These are phyloP conservation scores for Neoaliturus tenellus DNA, from an alignment of 2,888 invertebrate species.

Conservation along the genomic window DNA sequence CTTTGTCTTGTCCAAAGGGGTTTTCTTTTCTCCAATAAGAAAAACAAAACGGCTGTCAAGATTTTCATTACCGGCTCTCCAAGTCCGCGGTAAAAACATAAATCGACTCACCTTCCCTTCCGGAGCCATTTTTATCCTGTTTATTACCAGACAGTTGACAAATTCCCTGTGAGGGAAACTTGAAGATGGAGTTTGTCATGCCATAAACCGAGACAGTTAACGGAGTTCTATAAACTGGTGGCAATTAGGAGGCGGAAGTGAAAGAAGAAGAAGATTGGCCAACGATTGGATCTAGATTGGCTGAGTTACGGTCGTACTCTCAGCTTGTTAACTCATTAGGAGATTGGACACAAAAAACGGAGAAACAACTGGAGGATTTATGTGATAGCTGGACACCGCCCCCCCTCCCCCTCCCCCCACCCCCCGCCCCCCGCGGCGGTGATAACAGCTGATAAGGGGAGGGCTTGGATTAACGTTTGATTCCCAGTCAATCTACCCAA, in stretches of 20 bases:
- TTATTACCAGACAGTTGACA: not conserved
- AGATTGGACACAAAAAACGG: conserved; percentile 56
- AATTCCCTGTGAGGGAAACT: not conserved
- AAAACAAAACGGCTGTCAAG: conserved; percentile 42
- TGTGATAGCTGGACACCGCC: not conserved
- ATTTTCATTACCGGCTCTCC: conserved; percentile 10
- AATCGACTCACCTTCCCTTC: not conserved
- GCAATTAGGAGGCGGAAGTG: conserved; percentile 15
- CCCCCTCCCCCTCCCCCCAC: not conserved
- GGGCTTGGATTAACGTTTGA: not conserved
- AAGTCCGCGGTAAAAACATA: conserved; percentile 14
- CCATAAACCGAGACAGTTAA: not conserved
- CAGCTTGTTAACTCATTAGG: conserved; percentile 56
- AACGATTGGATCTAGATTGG: conserved; percentile 53
- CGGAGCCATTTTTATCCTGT: conserved; percentile 12
- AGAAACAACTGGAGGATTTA: conserved; percentile 41
- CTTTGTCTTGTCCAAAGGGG: too few relatives aligned
- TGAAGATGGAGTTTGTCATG: not conserved
- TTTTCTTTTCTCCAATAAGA: conserved; percentile 14
- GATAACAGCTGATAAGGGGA: conserved; percentile 15
- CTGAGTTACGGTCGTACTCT: conserved; percentile 56
- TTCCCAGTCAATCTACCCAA: not conserved
- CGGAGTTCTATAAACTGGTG: not conserved
- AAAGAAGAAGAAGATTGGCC: not conserved
- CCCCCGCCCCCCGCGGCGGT: not conserved